Base-by-base conservation (phyloP, 35 echinoderm and acorn worm genomes). In the Hemicentrotus pulcherrimus region DNA sequence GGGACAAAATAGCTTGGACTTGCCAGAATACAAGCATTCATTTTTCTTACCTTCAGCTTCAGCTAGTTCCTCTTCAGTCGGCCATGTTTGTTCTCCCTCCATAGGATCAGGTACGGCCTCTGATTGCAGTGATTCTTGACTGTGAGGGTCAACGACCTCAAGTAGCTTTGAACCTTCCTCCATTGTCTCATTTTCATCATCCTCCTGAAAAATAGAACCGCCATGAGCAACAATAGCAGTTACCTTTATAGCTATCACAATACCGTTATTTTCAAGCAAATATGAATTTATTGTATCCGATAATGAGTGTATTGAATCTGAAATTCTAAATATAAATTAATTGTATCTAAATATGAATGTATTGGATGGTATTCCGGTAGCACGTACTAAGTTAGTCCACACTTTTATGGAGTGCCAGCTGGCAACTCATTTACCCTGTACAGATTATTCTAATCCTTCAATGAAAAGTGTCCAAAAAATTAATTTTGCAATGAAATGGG, bases 51-150 rank as follows among this genome's bases (percentile, higher is more conserved):
- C 98, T 96, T 99, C 98, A 45, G 98, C 98, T 59, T 96, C 96
- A 31, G 96, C 98, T 0, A 99, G 95, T 95, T 99, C 98, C 55
- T 99, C 98, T 45, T 99, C 97, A 48, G 98, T 99, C 70, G 98
- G 98, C 98, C 98, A 99, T 94, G 98, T 99, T 92, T 99, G 98
- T 96, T 99, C 98, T 78, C 98, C 98, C 86, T 97, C 98, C 98
- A 99, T 99, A 2, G 98, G 98, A 88, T 99, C 98, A 46, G 96
- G 94, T 33, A 95, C 94, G 6, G 97, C 98, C 91, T 99, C 98
- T 22, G 97, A 94, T 1, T 97, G 94, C 31, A 99, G 45, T 2
- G 96, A 97, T 70, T 99, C 98, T 90, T 99, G 98, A 46, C 92
- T 94, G 11, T 95, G 61, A 24, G 97, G 95, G 94, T 98, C 95